These are phyloP conservation scores for Halotydeus destructor DNA, from an alignment of 1,140 invertebrate genomes.

Conservation along the genomic window DNA sequence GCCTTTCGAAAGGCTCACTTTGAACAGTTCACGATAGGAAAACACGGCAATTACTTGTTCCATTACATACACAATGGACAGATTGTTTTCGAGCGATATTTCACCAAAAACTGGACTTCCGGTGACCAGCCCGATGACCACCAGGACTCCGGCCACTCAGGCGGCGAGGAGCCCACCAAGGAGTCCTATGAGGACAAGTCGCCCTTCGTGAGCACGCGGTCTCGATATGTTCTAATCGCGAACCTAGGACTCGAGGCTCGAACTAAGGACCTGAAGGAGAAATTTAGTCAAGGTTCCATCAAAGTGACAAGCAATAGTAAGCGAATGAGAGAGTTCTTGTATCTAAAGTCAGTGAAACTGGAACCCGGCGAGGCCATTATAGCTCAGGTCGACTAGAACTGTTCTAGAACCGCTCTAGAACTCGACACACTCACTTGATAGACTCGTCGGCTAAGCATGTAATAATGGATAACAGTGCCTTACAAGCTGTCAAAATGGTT, in stretches of 20 bases:
- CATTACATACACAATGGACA: slow-evolving; percentile 10
- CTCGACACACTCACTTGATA: too few relatives aligned
- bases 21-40: neutral
- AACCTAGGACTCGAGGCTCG: slow-evolving; percentile 6
- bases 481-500: too few relatives aligned
- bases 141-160: neutral
- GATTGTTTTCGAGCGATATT: slow-evolving; percentile 10
- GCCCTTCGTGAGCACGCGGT: slow-evolving; percentile 1
- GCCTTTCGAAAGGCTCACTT: slow-evolving; percentile 7
- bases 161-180: neutral
- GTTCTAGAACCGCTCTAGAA: too few relatives aligned
- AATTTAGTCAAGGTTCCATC: slow-evolving; percentile 9
- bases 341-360: slow-evolving; percentile 10
- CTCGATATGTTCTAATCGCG: slow-evolving; percentile 11
- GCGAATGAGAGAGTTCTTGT: slow-evolving; percentile 10
- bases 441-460: too few relatives aligned
- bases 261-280: slow-evolving; percentile 9
- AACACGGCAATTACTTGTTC: slow-evolving; percentile 11
- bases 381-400: slow-evolving; percentile 10
- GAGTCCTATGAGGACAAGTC: neutral
- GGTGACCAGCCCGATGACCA: neutral
- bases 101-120: neutral
- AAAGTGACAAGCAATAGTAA: slow-evolving; percentile 9
- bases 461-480: too few relatives aligned
- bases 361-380: slow-evolving; percentile 14